Percentiles rank a stretch among this genome's conserved stretches.
Conservation (phyloP, 2,797 vertebrate species). For the Hypotaenidia philippensis region DNA sequence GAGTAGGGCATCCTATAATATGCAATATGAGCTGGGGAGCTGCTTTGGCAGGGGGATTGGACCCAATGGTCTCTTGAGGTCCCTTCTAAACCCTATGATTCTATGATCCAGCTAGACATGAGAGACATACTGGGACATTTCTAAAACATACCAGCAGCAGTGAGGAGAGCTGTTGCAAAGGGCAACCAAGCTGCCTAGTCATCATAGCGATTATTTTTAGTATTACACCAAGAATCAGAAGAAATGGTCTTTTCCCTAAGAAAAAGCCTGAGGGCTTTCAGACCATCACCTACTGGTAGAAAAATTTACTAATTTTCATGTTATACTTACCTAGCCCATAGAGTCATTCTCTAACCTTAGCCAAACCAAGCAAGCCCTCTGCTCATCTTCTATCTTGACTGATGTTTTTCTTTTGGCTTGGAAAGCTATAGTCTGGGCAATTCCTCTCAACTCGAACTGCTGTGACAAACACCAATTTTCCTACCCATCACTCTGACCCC, state of each 20-base stretch:
- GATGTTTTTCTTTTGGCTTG: neutral
- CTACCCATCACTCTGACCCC: neutral
- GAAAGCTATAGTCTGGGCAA: neutral
- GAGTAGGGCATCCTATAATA: too few species aligned
- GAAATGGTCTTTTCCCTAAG: neutral
- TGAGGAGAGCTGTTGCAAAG: neutral
- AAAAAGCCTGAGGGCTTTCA: neutral
- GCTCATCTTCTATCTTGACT: neutral
- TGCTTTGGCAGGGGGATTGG: too few species aligned
- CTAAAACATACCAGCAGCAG: neutral
- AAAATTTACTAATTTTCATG: neutral
- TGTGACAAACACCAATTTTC: neutral
- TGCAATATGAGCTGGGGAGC: too few species aligned
- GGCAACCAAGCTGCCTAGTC: neutral
- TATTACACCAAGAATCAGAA: neutral
- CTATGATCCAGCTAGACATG: neutral
- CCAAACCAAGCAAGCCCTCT: neutral
- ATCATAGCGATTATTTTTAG: fast-evolving
- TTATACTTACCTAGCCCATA: neutral
- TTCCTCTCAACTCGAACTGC: neutral
- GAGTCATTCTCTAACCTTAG: neutral
- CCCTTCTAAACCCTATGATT: too few species aligned
- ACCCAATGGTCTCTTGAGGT: too few species aligned
- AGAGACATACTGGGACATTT: neutral
- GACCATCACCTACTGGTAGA: neutral